phyloP scores from a whole-genome alignment of 2,797 vertebrate species.

The Huso huso region DNA sequence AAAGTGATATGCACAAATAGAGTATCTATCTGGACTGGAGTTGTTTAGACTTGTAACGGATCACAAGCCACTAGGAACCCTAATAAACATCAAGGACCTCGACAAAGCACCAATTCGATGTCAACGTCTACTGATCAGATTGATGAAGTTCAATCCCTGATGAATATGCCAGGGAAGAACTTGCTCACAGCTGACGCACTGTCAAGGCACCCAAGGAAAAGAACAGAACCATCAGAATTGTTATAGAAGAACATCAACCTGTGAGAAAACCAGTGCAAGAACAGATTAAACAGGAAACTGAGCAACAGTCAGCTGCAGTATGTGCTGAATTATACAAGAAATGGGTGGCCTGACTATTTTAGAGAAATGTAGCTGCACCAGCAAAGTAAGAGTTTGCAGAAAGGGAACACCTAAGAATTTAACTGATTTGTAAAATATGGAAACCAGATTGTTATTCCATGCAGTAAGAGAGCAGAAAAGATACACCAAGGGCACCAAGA shows the following conservation, averaged over 20 bases:
- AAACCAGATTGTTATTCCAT: slow-evolving; percentile 11
- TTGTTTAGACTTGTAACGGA: too few species aligned
- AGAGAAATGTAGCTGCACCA: neutral
- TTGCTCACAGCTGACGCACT: too few species aligned
- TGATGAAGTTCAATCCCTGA: slow-evolving; percentile 19
- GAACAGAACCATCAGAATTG: too few species aligned
- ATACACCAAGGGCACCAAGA: slow-evolving; percentile 13
- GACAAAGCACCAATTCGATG: too few species aligned
- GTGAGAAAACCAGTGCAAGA: neutral
- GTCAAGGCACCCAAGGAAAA: too few species aligned
- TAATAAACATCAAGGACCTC: too few species aligned
- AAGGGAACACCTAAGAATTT: neutral
- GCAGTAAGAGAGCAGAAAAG: slow-evolving; percentile 2
- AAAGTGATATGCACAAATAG: too few species aligned
- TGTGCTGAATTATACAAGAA: slow-evolving; percentile 1
- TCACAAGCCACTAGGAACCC: neutral
- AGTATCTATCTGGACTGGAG: too few species aligned
- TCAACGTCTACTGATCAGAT: neutral
- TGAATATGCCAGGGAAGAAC: neutral
- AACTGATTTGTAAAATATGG: neutral
- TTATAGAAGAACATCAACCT: neutral
- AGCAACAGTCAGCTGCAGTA: neutral
- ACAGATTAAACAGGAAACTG: slow-evolving; percentile 1
- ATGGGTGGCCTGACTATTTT: slow-evolving; percentile 1
- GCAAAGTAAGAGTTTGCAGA: neutral